Conservation (phyloP, 1,140 invertebrate genomes). For the Bombus soroeensis region DNA sequence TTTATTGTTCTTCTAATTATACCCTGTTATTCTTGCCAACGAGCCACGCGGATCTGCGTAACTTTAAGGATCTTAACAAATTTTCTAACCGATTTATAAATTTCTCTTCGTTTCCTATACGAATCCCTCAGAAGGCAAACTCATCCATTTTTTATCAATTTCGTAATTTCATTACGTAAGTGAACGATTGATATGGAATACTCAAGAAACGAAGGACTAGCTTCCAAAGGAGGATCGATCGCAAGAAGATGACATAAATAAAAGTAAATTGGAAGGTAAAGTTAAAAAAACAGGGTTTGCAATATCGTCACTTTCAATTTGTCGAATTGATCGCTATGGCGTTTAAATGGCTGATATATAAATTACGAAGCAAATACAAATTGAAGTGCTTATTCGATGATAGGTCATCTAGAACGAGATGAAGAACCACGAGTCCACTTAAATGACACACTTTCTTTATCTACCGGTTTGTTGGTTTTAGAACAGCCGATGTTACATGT, state of each 20-base stretch:
- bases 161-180: no score
- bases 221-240: background rate
- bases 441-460: constrained; percentile 27
- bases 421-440: background rate
- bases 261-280: no score
- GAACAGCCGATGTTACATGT: background rate
- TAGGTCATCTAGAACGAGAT: background rate
- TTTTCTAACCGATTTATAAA: background rate
- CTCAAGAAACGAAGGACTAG: no score
- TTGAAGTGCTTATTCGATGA: background rate
- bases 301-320: no score
- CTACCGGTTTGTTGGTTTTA: constrained; percentile 1
- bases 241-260: no score
- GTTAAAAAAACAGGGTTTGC: no score
- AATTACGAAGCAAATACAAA: background rate
- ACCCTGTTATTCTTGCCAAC: background rate
- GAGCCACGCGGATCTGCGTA: background rate
- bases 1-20: constrained; percentile 57
- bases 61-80: background rate
- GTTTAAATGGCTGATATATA: no score
- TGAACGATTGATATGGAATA: no score
- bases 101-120: background rate
- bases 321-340: no score
- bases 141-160: no score
- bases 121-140: no score